phyloP scores from a whole-genome alignment of 2,888 invertebrate species.

The Tetragonula carbonaria region DNA sequence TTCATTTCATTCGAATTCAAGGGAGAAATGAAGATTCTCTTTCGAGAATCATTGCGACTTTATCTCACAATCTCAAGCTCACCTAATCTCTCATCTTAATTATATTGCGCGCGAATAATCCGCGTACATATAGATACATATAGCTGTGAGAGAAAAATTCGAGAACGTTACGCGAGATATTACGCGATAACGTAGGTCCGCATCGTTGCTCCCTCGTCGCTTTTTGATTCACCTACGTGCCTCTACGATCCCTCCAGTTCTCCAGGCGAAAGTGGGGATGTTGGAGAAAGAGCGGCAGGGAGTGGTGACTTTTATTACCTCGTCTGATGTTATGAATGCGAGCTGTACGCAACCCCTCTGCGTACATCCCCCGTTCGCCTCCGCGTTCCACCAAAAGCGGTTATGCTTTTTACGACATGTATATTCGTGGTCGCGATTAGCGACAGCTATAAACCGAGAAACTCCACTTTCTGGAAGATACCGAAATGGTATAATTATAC shows the following conservation, averaged over 20 bases:
- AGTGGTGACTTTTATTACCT: slow-evolving; percentile 82
- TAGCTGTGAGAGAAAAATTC: slow-evolving; percentile 28
- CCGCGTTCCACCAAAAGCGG: slow-evolving; percentile 64
- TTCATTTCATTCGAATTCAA: neutral
- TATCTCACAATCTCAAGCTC: neutral
- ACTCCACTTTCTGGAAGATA: neutral
- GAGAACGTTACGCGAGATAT: slow-evolving; percentile 39
- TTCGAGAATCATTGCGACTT: neutral
- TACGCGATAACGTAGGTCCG: slow-evolving; percentile 47
- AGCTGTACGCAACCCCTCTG: slow-evolving; percentile 70
- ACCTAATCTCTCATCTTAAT: slow-evolving; percentile 10
- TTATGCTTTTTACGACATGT: slow-evolving; percentile 75
- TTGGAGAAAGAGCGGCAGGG: slow-evolving; percentile 52
- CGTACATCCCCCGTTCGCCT: slow-evolving; percentile 46
- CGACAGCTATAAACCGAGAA: slow-evolving; percentile 62
- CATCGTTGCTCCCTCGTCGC: slow-evolving; percentile 62
- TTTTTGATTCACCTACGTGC: slow-evolving; percentile 74
- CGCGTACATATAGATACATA: neutral
- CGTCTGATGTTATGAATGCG: slow-evolving; percentile 81
- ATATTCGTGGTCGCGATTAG: slow-evolving; percentile 71
- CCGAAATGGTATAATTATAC: neutral
- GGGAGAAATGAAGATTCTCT: neutral
- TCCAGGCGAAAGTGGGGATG: slow-evolving; percentile 54
- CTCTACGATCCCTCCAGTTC: slow-evolving; percentile 60
- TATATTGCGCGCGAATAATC: neutral